A percentile compares a stretch with the other conserved stretches of the same genome.
phyloP scores from a whole-genome alignment of 2,797 vertebrate genomes.

The Poeciliopsis turneri region DNA sequence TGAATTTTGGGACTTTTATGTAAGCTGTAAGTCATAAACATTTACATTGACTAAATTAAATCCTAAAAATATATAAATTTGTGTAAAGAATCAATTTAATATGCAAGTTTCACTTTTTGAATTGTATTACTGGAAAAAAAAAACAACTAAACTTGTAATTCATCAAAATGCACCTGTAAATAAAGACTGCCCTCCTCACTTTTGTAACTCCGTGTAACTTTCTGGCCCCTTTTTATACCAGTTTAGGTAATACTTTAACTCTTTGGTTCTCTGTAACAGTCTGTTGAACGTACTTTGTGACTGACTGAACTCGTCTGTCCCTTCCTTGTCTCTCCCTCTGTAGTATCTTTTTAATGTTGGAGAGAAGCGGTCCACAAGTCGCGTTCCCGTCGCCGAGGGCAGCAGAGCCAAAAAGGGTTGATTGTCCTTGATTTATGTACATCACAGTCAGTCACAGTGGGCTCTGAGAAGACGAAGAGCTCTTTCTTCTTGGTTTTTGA shows the following conservation, averaged over 20 bases:
- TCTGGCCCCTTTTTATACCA: constrained; percentile 40
- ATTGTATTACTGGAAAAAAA: neutral
- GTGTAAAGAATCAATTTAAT: neutral
- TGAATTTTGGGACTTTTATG: neutral
- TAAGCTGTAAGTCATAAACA: neutral
- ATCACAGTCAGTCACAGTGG: constrained; percentile 81
- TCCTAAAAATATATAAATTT: neutral
- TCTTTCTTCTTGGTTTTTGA: constrained; percentile 33
- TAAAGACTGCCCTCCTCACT: constrained; percentile 30
- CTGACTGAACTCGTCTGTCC: constrained; percentile 56
- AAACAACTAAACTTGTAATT: neutral
- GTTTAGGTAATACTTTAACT: constrained; percentile 60
- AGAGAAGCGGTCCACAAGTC: constrained; percentile 53
- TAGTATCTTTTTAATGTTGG: constrained; percentile 44
- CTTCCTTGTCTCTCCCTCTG: constrained; percentile 6
- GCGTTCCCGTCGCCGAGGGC: constrained; percentile 51
- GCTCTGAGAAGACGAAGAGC: constrained; percentile 71
- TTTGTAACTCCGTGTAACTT: constrained; percentile 29
- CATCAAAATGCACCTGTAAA: neutral
- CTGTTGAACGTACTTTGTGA: constrained; percentile 60
- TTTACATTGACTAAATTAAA: neutral
- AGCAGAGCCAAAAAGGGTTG: constrained; percentile 61
- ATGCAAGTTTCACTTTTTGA: neutral
- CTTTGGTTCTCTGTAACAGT: constrained; percentile 81
- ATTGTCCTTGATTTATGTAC: constrained; percentile 79